A percentile compares a stretch with the other conserved stretches of the same genome.
Evolutionary conservation across 2,888 invertebrate genomes (phyloP).

Genomic region (Caenorhabditis sp.): DNA sequence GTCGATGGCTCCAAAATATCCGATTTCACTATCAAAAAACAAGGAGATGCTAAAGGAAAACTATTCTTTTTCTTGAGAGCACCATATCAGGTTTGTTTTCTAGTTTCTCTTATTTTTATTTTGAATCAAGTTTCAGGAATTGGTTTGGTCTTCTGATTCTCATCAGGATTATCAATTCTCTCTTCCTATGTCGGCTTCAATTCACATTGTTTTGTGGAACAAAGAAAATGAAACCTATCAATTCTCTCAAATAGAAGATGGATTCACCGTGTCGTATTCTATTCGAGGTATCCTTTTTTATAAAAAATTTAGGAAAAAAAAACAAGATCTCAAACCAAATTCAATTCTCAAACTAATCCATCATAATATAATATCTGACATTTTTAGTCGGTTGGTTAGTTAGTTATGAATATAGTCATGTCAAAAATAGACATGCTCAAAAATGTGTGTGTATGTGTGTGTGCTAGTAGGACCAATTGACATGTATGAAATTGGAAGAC

Average conservation of each 20-base stretch:
- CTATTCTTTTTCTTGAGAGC: slow-evolving; percentile 50
- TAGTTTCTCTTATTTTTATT: background rate
- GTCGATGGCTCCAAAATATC: slow-evolving; percentile 31
- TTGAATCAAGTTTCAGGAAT: slow-evolving; percentile 31
- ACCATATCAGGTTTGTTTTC: slow-evolving; percentile 37
- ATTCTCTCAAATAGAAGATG: slow-evolving; percentile 33
- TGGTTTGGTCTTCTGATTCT: slow-evolving; percentile 54
- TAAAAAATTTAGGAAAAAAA: background rate
- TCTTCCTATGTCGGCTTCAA: slow-evolving; percentile 34
- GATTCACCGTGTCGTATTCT: slow-evolving; percentile 48
- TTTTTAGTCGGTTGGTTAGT: slow-evolving; percentile 7
- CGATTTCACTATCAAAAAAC: slow-evolving; percentile 41
- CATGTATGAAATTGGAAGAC: slow-evolving; percentile 38
- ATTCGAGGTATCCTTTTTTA: slow-evolving; percentile 35
- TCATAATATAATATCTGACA: slow-evolving; percentile 20
- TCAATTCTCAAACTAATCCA: slow-evolving; percentile 10
- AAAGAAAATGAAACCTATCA: slow-evolving; percentile 29
- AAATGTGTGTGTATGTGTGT: slow-evolving; percentile 33
- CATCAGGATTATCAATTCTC: slow-evolving; percentile 51
- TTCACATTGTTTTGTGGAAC: slow-evolving; percentile 49
- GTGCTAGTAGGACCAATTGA: slow-evolving; percentile 33
- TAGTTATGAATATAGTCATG: background rate
- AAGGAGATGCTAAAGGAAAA: slow-evolving; percentile 42
- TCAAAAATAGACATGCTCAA: slow-evolving; percentile 20
- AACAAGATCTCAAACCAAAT: background rate